A percentile compares a stretch with the other conserved stretches of the same genome.
Evolutionary conservation across 2,113 vertebrate genomes (phyloP).

Genomic region (Plectropomus leopardus): DNA sequence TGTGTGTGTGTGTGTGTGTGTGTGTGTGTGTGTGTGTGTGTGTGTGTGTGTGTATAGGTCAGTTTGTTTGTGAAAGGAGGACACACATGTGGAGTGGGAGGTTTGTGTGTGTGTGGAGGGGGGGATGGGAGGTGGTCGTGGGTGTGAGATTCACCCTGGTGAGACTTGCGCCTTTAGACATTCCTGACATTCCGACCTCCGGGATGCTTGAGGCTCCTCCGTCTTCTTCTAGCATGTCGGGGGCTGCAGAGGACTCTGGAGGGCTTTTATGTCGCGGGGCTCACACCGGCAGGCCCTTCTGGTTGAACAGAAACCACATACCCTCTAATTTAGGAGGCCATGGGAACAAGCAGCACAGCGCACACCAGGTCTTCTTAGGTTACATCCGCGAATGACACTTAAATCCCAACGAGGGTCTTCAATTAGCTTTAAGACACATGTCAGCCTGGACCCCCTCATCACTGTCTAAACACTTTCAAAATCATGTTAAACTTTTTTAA

Average conservation of each 20-base stretch:
- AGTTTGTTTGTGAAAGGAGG: constrained; percentile 64
- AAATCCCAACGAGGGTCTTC: constrained; percentile 31
- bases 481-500: background rate
- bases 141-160: constrained; percentile 83
- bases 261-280: constrained; percentile 66
- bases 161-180: constrained; percentile 82
- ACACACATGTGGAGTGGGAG: constrained; percentile 55
- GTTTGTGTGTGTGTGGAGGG: constrained; percentile 38
- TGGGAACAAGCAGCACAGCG: constrained; percentile 76
- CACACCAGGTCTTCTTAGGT: constrained; percentile 65
- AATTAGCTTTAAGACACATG: constrained; percentile 44
- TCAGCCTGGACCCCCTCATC: constrained; percentile 18
- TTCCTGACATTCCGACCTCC: constrained; percentile 85
- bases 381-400: constrained; percentile 65
- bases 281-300: constrained; percentile 63
- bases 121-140: constrained; percentile 59
- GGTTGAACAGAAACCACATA: constrained; percentile 68
- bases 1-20: constrained; percentile 6
- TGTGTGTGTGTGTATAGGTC: constrained; percentile 26
- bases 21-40: too few species aligned
- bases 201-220: constrained; percentile 72
- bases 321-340: constrained; percentile 81
- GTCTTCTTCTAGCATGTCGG: constrained; percentile 67
- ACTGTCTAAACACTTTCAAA: constrained; percentile 25
- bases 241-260: constrained; percentile 65